Base-by-base conservation (phyloP, 2,113 vertebrate species). In the Macquaria australasica region DNA sequence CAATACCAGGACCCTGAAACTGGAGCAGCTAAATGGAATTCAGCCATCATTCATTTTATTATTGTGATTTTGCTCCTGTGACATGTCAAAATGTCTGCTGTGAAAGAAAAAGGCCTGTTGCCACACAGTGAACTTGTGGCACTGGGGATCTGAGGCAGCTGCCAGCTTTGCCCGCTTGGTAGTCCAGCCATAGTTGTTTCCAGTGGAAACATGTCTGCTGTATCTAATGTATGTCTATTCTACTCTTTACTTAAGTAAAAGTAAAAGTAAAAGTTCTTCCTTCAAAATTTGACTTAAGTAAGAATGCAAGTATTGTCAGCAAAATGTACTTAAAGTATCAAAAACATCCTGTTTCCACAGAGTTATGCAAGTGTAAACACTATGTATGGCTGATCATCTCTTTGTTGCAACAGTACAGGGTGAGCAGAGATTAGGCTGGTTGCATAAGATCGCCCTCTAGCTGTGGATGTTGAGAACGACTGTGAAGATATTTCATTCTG, bases 401-500 rank as follows among this genome's bases (percentile, higher is more conserved):
- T 34, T 34, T 34, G 34, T 34, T 5, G 34, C 3, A 34, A 34
- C 39, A 25, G 50, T 21, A 3, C 60, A 45, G 60, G 23, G 10
- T 25, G 28, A 66, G 4, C n/a, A 45, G 18, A 73, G 16, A 20
- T 59, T 16, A 67, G 15, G 28, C 41, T 63, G 63, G 60, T 21
- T 86, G 75, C 60, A 39, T 77, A 5, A 67, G 81, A 58, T 73
- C 87, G 84, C 79, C 90, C 85, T 87, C 93, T 90, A 83, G 78
- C 59, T 39, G 81, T 41, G 39, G 20, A 18, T 15, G 39, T 50
- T 48, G 34, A 53, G 51, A 87, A 84, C 48, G 23, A 1, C 48
- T 41, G 39, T 43, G 3, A 77, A 73, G 87, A 85, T 79, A 62
- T 79, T 88, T 67, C 11, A 16, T 18, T 60, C 18, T 56, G 4